Base-by-base conservation (phyloP, 2,888 invertebrate genomes). In the Muschampia plurimacula region DNA sequence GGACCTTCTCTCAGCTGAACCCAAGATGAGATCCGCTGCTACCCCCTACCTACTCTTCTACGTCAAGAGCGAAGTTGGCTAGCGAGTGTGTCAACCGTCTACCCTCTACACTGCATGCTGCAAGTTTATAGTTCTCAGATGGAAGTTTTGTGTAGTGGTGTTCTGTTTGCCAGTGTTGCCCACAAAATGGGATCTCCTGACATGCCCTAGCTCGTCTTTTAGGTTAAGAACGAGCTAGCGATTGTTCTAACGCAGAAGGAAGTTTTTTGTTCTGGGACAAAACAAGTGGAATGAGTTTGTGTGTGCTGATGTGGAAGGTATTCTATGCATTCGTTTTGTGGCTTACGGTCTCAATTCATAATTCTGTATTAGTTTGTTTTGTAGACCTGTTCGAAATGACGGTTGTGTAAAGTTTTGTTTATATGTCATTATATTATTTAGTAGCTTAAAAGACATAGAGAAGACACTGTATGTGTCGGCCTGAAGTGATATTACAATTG, bases 11-110 rank as follows among this genome's bases (percentile, higher is more conserved):
- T 96, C 97, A 2, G 95, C 96, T 2, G 96, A 96, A 71, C 96
- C 96, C 65, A 96, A 96, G 82, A 91, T 96, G 75, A 95, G 96
- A 76, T 97, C 97, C 59, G 97, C 97, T 0, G 97, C 97, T 36
- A 98, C 98, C 0, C 98, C 98, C 1, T 98, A 98, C 91, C 95
- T 98, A 72, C 93, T 98, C 64, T 98, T 98, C 91, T 98, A 98
- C 86, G 97, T 96, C 65, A 96, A 96, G 74, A 95, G 92, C 78
- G 95, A 96, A 80, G 89, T 88, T 67, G 92, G 91, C 82, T 92
- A 92, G 88, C 83, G 77, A 72, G 9, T 15, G 39, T n/a, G 41
- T 41, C 2, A 1, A 15, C 10, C 3, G 39, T 7, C 32, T 32
- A 2, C 12, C 7, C 3, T 41, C 41, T 39, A 62, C 55, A 55